Evolutionary conservation across 2,888 invertebrate genomes (phyloP), one percentile per base, ranked within the genome.

Genomic region (Latheticus oryzae): DNA sequence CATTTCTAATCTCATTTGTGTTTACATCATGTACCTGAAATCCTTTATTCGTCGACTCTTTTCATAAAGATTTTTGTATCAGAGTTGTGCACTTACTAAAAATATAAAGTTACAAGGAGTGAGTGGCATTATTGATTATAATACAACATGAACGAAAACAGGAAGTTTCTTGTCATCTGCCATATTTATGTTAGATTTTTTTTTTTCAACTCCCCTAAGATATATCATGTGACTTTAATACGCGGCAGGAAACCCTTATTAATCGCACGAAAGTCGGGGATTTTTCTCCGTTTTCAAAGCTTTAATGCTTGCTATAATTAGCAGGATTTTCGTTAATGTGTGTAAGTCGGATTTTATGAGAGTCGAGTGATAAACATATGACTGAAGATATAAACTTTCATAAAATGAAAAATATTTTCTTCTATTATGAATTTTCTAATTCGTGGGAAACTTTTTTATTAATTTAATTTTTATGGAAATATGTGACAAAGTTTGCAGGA

Each of bases 171-270:
- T 38, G 38, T 38, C 21, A 21, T 37, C 37, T 19, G 23, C 23
- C 23, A 38, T 38, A 21, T 35, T 35, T 35, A 17, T 38, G 38
- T 4, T 2, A 23, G 19, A n/a, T 11, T 7, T 8, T 35, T 35
- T 35, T 35, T 35, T 9, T 9, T 12, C 23, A 11, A 11, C 26
- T 3, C 26, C 21, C 38, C 17, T 35, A 35, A 38, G 38, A 38
- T 38, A 21, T 21, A 38, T 38, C 38, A 38, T 38, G 23, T 12
- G 12, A 23, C 11, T 38, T 38, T 38, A 21, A 38, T 38, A 21
- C 38, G 12, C 23, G 11, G 8, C 38, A 38, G 23, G 38, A 38
- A 15, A n/a, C 12, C 21, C 12, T 21, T 21, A 38, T 38, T 38
- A 38, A 21, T 38, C 21, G 38, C 8, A 4, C 21, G 17, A 11